These are phyloP conservation scores for Indicator maculatus DNA, from an alignment of 2,113 vertebrate species.

Conservation along the genomic window DNA sequence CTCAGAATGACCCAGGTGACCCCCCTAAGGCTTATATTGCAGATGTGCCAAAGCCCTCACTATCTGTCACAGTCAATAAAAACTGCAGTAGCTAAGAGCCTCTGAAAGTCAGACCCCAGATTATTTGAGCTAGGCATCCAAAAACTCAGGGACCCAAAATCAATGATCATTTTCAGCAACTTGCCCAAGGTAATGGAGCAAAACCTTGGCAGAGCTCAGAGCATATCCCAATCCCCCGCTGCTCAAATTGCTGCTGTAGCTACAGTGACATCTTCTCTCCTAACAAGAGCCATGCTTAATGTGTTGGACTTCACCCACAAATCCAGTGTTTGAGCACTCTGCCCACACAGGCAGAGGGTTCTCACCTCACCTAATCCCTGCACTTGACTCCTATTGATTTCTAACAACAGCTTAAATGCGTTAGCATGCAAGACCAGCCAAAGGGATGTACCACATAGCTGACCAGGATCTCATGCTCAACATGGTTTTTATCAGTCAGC, in stretches of 20 bases:
- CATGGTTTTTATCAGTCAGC: neutral
- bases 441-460: rapidly evolving
- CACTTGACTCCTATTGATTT: neutral
- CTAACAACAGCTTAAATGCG: neutral
- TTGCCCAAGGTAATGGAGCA: conserved; percentile 45
- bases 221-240: neutral
- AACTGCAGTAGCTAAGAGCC: neutral
- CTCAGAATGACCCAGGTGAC: neutral
- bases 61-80: conserved; percentile 7
- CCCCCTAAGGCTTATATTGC: neutral
- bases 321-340: neutral
- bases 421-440: neutral
- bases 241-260: neutral
- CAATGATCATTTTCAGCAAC: neutral
- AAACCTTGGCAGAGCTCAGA: neutral
- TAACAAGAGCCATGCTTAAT: neutral
- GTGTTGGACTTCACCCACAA: neutral
- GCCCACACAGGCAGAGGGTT: neutral
- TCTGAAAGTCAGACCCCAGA: conserved; percentile 14
- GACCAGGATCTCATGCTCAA: neutral
- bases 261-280: neutral
- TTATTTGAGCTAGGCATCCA: neutral
- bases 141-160: conserved; percentile 25
- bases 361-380: neutral
- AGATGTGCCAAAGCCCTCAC: neutral